Conservation (phyloP, 2,888 invertebrate species). For the Phlogophora meticulosa region DNA sequence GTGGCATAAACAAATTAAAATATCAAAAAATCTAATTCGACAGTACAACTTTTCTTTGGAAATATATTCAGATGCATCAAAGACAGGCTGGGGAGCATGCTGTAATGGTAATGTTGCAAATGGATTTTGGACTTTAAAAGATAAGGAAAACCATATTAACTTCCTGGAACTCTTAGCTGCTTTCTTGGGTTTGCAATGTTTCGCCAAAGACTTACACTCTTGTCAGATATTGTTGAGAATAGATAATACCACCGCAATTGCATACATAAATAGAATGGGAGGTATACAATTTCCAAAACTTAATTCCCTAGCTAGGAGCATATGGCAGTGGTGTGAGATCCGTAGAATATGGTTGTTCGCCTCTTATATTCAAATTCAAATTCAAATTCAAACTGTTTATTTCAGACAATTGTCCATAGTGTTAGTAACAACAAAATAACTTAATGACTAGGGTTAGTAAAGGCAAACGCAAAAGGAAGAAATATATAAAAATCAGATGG, state of each 20-base stretch:
- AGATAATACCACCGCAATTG: conserved; percentile 5
- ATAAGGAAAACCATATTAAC: conserved; percentile 8
- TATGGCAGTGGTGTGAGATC: conserved; percentile 1
- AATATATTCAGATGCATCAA: background rate
- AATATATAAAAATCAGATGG: too few relatives aligned
- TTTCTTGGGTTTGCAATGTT: background rate
- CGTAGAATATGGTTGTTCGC: conserved; percentile 1
- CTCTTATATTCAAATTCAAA: too few relatives aligned
- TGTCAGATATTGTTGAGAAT: conserved; percentile 7
- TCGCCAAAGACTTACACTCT: conserved; percentile 9
- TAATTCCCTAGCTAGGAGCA: background rate
- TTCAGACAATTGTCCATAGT: too few relatives aligned
- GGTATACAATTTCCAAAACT: conserved; percentile 2
- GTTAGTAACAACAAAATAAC: too few relatives aligned
- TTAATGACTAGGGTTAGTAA: too few relatives aligned
- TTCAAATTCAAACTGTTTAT: too few relatives aligned
- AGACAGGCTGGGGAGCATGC: conserved; percentile 4
- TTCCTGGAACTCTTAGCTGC: conserved; percentile 6
- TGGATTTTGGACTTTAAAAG: background rate
- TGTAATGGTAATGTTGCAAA: background rate
- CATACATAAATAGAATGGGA: conserved; percentile 7
- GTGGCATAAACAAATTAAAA: background rate
- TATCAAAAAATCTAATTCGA: background rate
- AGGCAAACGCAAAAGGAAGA: too few relatives aligned
- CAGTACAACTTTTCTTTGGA: background rate